Evolutionary conservation across 2,888 invertebrate genomes (phyloP), one percentile per base, ranked within the genome.

Genomic region (Zygothrica quintamaculata): DNA sequence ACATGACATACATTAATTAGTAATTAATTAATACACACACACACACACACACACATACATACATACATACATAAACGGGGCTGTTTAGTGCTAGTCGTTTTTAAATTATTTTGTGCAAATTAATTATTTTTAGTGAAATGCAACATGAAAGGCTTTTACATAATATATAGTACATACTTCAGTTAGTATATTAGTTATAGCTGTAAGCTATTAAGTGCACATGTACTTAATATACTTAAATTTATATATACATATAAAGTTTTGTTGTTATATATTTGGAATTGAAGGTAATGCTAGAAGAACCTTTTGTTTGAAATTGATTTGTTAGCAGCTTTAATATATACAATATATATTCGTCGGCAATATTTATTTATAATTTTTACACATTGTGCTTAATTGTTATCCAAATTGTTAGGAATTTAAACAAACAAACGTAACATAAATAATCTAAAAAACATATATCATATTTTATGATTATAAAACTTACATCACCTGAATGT

Each of bases 71-170:
- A 22, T 51, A 52, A 48, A 50, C 26, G 44, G 66, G 85, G 78
- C 85, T 85, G 82, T 81, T 84, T 67, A 77, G 59, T 72, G 62
- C 78, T 77, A 80, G 78, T 80, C 82, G 64, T 69, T 77, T 70
- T 56, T 13, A 53, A 64, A 60, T 22, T 22, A n/a, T 61, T 65
- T 81, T 77, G 61, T 66, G 67, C 58, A 62, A 71, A 58, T 68
- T 56, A 57, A 53, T 65, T 50, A 52, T 65, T 50, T 66, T 50
- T 66, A 60, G 65, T 64, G 59, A 67, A 55, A 46, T 43, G 70
- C 57, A 84, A 81, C 37, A 55, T 33, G 34, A 65, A 78, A 81
- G 82, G 80, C 80, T 80, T 80, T 85, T 79, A 65, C 65, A 57
- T 52, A 64, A 55, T 71, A 65, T 36, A 52, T 52, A 42, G 25